Conservation (phyloP, 2,113 vertebrate genomes). For the Rana temporaria region DNA sequence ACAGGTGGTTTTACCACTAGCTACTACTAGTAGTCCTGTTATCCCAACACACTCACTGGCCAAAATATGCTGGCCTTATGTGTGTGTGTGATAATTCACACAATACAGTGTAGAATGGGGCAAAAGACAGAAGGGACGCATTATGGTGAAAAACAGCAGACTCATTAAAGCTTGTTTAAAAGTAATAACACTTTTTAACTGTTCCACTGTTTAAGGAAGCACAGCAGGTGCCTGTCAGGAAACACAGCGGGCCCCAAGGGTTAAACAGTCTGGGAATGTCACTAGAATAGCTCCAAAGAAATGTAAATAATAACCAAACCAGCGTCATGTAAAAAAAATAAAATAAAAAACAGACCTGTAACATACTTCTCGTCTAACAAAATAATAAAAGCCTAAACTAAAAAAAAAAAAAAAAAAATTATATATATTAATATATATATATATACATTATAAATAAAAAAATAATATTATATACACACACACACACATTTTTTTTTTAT, state of each 20-base stretch:
- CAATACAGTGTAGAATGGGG: neutral
- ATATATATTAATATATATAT: too few species aligned
- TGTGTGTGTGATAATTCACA: neutral
- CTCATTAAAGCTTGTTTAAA: neutral
- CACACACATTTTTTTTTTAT: too few species aligned
- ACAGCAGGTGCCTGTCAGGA: conserved; percentile 15
- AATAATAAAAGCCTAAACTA: too few species aligned
- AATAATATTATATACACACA: too few species aligned
- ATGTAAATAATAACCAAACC: neutral
- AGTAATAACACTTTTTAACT: neutral
- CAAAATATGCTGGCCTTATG: neutral
- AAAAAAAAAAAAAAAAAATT: too few species aligned
- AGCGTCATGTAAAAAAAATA: neutral
- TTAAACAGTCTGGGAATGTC: neutral
- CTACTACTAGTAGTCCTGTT: too few species aligned
- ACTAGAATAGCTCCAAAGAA: neutral
- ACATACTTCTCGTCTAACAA: too few species aligned
- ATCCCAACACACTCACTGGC: neutral
- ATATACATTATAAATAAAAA: too few species aligned
- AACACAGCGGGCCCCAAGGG: neutral
- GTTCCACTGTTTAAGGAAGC: neutral
- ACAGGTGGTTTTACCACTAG: conserved; percentile 11
- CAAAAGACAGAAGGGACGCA: neutral
- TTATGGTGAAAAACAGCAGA: neutral
- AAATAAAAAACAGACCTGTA: too few species aligned